phyloP scores from a whole-genome alignment of 2,888 invertebrate species.

The Asteroscopus sphinx region DNA sequence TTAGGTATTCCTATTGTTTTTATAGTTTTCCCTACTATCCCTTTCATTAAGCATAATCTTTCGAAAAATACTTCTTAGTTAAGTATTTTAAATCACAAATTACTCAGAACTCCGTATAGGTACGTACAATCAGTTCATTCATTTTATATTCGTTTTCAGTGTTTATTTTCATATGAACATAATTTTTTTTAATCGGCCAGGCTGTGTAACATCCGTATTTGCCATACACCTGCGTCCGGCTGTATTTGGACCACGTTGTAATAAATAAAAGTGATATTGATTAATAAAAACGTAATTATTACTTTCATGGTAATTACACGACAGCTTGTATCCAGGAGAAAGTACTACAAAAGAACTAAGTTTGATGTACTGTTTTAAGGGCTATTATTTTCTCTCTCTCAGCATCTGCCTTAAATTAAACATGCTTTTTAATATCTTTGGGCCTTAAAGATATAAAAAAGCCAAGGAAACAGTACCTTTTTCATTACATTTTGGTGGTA shows the following conservation, averaged over 20 bases:
- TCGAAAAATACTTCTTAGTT: conserved; percentile 8
- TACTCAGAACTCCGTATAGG: conserved; percentile 18
- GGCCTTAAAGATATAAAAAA: conserved; percentile 9
- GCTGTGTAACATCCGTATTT: conserved; percentile 75
- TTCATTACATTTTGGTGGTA: conserved; percentile 27
- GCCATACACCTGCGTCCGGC: conserved; percentile 85
- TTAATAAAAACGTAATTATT: conserved; percentile 68
- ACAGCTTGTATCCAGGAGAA: conserved; percentile 45
- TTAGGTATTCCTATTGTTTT: too few relatives aligned
- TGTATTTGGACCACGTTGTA: conserved; percentile 75
- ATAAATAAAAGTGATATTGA: conserved; percentile 74
- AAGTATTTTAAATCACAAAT: conserved; percentile 18
- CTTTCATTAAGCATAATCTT: background rate
- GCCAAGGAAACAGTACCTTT: conserved; percentile 7
- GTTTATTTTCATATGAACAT: conserved; percentile 70
- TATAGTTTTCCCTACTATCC: background rate
- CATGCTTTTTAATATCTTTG: conserved; percentile 7
- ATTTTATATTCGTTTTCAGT: conserved; percentile 67
- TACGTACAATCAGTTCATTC: conserved; percentile 45
- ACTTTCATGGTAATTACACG: conserved; percentile 61
- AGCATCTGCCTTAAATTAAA: conserved; percentile 37
- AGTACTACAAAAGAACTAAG: conserved; percentile 48
- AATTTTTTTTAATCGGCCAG: conserved; percentile 73
- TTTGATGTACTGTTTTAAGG: conserved; percentile 28
- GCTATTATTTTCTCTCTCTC: conserved; percentile 21